phyloP scores from a whole-genome alignment of 2,797 vertebrate genomes.

The Helicolenus hilgendorfi region DNA sequence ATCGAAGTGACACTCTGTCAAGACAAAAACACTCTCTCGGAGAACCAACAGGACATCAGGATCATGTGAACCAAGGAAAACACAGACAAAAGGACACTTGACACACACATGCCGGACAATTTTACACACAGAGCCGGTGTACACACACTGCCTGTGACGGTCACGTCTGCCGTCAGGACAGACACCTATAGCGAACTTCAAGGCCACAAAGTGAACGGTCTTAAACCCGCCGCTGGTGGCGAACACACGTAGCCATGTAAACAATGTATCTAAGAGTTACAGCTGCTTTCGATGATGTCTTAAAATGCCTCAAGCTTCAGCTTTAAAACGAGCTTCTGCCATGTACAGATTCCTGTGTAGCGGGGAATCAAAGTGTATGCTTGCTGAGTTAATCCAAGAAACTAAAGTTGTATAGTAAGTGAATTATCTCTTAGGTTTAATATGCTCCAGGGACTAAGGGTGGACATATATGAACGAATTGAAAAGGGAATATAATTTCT shows the following conservation, averaged over 20 bases:
- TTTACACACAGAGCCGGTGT: constrained; percentile 1
- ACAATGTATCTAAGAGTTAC: constrained; percentile 70
- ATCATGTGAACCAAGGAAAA: constrained; percentile 40
- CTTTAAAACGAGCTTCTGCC: constrained; percentile 77
- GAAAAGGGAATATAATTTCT: constrained; percentile 44
- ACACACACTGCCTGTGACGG: constrained; percentile 39
- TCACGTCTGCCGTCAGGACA: constrained; percentile 12
- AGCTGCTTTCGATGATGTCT: constrained; percentile 84
- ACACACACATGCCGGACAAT: neutral
- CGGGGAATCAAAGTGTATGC: constrained; percentile 65
- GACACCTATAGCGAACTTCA: constrained; percentile 21
- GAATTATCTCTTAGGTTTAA: constrained; percentile 38
- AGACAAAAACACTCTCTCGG: constrained; percentile 20
- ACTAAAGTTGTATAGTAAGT: constrained; percentile 33
- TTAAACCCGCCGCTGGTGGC: constrained; percentile 35
- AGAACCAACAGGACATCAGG: constrained; percentile 41
- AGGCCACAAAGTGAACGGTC: constrained; percentile 45
- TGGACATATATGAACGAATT: neutral
- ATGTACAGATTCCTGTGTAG: constrained; percentile 65
- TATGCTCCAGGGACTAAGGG: constrained; percentile 34
- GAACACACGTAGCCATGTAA: constrained; percentile 77
- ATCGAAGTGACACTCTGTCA: constrained; percentile 28
- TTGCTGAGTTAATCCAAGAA: constrained; percentile 67
- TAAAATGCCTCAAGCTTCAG: constrained; percentile 82
- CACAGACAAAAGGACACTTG: constrained; percentile 27